Conservation (phyloP, 2,797 vertebrate species). For the Lepilemur ruficaudatus region DNA sequence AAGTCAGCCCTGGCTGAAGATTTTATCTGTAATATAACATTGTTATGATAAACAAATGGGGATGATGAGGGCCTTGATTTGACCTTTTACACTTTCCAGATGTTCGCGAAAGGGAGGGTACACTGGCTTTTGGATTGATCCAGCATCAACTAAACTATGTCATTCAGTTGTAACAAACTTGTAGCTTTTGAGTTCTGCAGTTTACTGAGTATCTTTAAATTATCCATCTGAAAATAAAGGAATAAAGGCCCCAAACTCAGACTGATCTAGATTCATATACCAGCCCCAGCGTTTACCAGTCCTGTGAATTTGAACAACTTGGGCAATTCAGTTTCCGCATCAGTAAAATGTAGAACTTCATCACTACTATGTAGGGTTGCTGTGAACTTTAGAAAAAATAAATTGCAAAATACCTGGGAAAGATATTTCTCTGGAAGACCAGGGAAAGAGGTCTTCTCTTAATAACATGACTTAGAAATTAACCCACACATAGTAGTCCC, state of each 20-base stretch:
- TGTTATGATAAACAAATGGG: conserved; percentile 76
- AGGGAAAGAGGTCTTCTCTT: background rate
- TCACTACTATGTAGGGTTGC: background rate
- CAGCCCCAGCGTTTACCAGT: background rate
- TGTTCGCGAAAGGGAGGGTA: conserved; percentile 72
- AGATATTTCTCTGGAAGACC: background rate
- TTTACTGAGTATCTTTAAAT: conserved; percentile 68
- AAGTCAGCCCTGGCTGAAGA: conserved; percentile 73
- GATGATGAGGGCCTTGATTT: conserved; percentile 71
- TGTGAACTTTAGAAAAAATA: background rate
- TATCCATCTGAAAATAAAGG: background rate
- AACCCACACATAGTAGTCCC: background rate
- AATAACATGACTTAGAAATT: background rate
- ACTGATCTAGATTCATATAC: background rate
- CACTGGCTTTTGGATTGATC: background rate
- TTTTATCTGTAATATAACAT: conserved; percentile 69
- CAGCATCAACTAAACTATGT: background rate
- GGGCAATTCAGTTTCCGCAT: background rate
- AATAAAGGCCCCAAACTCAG: background rate
- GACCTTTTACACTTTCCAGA: conserved; percentile 81
- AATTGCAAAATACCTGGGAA: background rate
- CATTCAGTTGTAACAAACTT: conserved; percentile 65
- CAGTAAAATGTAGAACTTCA: background rate
- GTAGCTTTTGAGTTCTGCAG: conserved; percentile 71
- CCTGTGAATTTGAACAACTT: background rate